phyloP scores from a whole-genome alignment of 2,113 vertebrate genomes.

The Nothocercus nigrocapillus region DNA sequence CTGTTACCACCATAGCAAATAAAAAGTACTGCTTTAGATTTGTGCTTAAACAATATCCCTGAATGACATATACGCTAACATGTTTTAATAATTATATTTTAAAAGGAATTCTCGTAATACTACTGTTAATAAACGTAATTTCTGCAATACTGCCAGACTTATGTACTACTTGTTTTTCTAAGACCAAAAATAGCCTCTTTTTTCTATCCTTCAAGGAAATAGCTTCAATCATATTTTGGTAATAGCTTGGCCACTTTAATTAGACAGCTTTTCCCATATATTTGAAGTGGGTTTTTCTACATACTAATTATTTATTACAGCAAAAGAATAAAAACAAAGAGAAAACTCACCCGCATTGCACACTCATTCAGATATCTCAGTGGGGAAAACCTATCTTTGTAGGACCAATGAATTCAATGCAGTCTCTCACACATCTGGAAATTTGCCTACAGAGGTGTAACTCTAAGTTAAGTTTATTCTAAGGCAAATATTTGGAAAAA shows the following conservation, averaged over 20 bases:
- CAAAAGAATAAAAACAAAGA: not conserved
- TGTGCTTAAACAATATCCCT: not conserved
- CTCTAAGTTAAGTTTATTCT: not conserved
- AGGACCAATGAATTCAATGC: not conserved
- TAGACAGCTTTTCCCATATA: not conserved
- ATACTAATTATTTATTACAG: not conserved
- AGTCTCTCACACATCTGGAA: not conserved
- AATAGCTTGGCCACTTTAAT: not conserved
- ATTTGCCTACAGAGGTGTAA: not conserved
- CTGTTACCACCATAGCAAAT: not conserved
- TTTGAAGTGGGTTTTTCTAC: not conserved
- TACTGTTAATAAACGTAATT: not conserved
- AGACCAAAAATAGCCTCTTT: constrained; percentile 35
- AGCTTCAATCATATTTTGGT: not conserved
- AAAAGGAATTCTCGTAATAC: not conserved
- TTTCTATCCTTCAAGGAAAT: not conserved
- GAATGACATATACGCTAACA: not conserved
- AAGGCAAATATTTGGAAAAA: not conserved
- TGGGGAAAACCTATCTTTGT: not conserved
- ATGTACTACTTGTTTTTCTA: not conserved
- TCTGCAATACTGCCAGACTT: not conserved
- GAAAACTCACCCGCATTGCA: not conserved
- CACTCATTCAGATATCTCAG: constrained; percentile 12
- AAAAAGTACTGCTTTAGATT: not conserved
- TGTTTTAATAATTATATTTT: not conserved